These are phyloP conservation scores for Iselma pallidipennis DNA, from an alignment of 2,888 invertebrate genomes.

Conservation along the genomic window DNA sequence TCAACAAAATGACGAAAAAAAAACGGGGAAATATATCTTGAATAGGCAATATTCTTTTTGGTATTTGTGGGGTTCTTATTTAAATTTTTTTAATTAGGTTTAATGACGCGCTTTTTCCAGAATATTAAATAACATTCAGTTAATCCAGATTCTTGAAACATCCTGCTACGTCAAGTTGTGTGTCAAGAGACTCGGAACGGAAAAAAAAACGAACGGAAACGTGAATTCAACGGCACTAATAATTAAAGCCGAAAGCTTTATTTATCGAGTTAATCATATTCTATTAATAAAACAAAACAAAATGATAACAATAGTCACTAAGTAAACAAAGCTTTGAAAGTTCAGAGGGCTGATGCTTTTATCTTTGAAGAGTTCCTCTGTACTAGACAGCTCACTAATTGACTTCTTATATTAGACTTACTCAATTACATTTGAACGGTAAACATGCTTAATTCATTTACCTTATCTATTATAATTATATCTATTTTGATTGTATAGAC, in stretches of 20 bases:
- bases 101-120: background rate
- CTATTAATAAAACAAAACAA: conserved; percentile 21
- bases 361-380: conserved; percentile 23
- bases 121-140: background rate
- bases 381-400: conserved; percentile 29
- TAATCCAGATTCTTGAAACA: background rate
- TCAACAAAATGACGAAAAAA: too few species aligned
- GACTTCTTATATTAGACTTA: conserved; percentile 23
- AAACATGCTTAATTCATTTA: background rate
- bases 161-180: background rate
- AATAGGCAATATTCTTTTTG: too few species aligned
- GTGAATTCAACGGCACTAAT: background rate
- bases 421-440: conserved; percentile 12
- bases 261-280: conserved; percentile 16
- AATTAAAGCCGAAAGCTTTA: background rate
- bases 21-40: too few species aligned
- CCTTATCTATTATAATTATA: background rate
- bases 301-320: conserved; percentile 19
- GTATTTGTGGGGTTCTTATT: background rate
- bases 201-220: background rate
- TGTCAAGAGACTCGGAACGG: background rate
- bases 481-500: background rate
- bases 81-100: background rate
- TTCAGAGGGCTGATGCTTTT: conserved; percentile 15
- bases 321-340: conserved; percentile 26